Evolutionary conservation across 2,888 invertebrate genomes (phyloP).

Genomic region (Aleiodes testaceus): DNA sequence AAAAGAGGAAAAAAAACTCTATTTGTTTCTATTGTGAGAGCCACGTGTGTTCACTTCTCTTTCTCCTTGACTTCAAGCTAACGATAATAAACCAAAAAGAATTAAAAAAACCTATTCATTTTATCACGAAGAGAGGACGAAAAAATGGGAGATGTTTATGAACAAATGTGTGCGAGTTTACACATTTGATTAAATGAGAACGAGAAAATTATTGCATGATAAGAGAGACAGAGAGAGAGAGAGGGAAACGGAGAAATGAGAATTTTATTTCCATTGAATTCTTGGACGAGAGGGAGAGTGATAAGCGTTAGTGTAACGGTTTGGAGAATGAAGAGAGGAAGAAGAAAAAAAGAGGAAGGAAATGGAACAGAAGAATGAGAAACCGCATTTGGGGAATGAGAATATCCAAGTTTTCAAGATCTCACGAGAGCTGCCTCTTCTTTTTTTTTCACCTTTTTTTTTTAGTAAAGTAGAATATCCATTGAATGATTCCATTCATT

Average conservation of each 20-base stretch:
- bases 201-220: conserved; percentile 42
- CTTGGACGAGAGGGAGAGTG: conserved; percentile 40
- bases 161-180: conserved; percentile 29
- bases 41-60: conserved; percentile 6
- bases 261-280: conserved; percentile 34
- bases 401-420: conserved; percentile 19
- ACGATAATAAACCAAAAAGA: no score
- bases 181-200: conserved; percentile 45
- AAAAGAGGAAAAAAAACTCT: background rate
- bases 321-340: conserved; percentile 14
- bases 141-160: background rate
- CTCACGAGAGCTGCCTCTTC: conserved; percentile 7
- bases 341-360: conserved; percentile 20
- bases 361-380: conserved; percentile 30
- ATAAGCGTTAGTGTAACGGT: conserved; percentile 10
- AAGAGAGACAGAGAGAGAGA: conserved; percentile 38
- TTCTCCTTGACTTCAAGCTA: no score
- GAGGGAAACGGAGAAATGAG: conserved; percentile 32
- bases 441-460: conserved; percentile 34
- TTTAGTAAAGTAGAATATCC: no score
- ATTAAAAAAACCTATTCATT: no score
- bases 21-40: conserved; percentile 1
- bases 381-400: conserved; percentile 26
- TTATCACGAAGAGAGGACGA: no score
- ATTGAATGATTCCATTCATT: no score